A percentile compares a stretch with the other conserved stretches of the same genome.
Evolutionary conservation across 1,140 invertebrate genomes (phyloP).

Genomic region (Pentalonia nigronervosa): DNA sequence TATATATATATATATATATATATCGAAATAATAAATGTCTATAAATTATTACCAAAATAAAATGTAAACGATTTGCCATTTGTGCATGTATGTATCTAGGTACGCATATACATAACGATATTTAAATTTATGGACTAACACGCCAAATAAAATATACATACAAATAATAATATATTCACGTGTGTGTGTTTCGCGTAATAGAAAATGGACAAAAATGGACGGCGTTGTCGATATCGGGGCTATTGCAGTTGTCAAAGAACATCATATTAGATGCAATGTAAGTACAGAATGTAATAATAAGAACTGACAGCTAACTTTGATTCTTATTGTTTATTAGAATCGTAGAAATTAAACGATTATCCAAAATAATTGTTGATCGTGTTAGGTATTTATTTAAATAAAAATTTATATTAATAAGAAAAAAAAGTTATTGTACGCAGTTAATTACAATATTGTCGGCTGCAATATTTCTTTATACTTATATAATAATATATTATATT

Average conservation of each 20-base stretch:
- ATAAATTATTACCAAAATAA: slow-evolving; percentile 17
- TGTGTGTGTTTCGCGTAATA: not conserved
- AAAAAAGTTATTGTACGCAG: not conserved
- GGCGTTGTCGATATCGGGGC: not conserved
- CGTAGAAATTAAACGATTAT: not conserved
- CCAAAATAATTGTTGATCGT: not conserved
- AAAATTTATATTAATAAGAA: not conserved
- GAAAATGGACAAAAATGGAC: not conserved
- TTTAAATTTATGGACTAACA: not conserved
- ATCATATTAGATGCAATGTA: not conserved
- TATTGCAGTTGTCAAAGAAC: not conserved
- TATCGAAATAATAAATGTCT: not conserved
- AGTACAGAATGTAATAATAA: not conserved
- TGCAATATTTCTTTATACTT: no score
- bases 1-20: not conserved
- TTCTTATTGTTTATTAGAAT: not conserved
- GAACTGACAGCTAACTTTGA: not conserved
- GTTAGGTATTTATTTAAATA: not conserved
- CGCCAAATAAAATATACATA: not conserved
- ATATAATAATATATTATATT: no score
- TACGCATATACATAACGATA: not conserved
- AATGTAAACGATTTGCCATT: slow-evolving; percentile 2
- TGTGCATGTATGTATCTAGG: not conserved
- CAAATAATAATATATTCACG: not conserved
- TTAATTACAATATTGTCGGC: no score